Evolutionary conservation across 1,140 invertebrate species (phyloP), one percentile per base, ranked within the genome.

Genomic region (Drosophila bifasciata): DNA sequence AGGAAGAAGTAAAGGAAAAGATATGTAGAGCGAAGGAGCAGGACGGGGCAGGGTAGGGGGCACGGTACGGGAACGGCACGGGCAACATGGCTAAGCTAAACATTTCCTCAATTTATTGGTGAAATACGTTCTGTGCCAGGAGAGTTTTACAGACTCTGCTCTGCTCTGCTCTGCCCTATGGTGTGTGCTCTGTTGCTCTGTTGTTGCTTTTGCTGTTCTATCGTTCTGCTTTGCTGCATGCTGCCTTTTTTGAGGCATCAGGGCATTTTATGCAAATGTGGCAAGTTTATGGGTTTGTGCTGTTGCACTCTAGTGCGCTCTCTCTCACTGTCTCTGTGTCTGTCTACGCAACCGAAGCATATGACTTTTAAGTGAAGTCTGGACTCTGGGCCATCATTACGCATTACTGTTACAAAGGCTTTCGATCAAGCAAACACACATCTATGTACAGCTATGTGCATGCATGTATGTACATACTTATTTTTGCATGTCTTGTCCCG

Each of bases 101-200:
- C 75, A 84, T 84, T 84, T 84, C 79, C 79, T 76, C 79, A 77
- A 85, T 86, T 86, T 85, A 85, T 86, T 86, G 80, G 67, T 59
- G 77, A 86, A 85, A 80, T 86, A 85, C 73, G 80, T 74, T 85
- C 57, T 57, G 68, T 77, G 81, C 63, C 73, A 77, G 70, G 81
- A 76, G 79, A 67, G 45, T 71, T 61, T 76, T 67, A 74, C 71
- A 39, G 45, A 62, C 57, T 23, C 28, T 28, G 28, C 51, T 45
- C 59, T 73, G 68, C 58, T 62, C 49, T 80, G 50, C 53, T 70
- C 23, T 41, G 73, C 49, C 19, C 19, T 17, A 25, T 49, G 19
- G 19, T 21, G 19, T 49, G 32, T 61, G 36, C 17, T n/a, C n/a
- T n/a, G n/a, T n/a, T n/a, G 19, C 19, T 21, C 19, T 21, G 19